Conservation (phyloP, 2,797 vertebrate species). For the Menidia menidia region DNA sequence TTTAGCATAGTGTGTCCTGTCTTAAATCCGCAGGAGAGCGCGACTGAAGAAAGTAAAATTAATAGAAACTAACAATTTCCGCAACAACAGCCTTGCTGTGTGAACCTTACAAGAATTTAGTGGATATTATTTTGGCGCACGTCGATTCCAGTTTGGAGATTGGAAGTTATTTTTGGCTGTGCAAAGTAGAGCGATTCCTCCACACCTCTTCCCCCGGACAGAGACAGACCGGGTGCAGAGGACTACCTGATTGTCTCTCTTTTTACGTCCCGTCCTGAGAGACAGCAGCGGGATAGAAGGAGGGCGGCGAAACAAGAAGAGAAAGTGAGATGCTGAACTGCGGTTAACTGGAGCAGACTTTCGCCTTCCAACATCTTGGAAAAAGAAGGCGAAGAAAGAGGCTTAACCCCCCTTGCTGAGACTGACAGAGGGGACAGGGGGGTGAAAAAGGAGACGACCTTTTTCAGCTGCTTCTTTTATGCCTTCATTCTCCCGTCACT, state of each 20-base stretch:
- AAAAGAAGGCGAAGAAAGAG: slow-evolving; percentile 2
- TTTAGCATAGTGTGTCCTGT: too few relatives aligned
- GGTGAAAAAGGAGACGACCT: slow-evolving; percentile 23
- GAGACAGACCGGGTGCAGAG: slow-evolving; percentile 36
- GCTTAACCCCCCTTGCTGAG: slow-evolving; percentile 11
- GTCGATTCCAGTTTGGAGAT: slow-evolving; percentile 60
- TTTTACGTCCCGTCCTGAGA: slow-evolving; percentile 28
- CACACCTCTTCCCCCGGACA: slow-evolving; percentile 52
- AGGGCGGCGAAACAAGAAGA: slow-evolving; percentile 3
- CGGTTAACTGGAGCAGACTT: slow-evolving; percentile 51
- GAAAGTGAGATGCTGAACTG: slow-evolving; percentile 40
- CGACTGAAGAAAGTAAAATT: slow-evolving; percentile 6
- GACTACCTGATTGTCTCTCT: slow-evolving; percentile 29
- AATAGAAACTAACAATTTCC: neutral
- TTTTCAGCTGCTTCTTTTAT: neutral
- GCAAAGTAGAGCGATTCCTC: slow-evolving; percentile 66
- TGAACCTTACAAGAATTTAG: slow-evolving; percentile 8
- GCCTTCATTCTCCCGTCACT: neutral
- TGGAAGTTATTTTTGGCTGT: slow-evolving; percentile 74
- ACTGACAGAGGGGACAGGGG: slow-evolving; percentile 3
- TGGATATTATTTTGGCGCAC: slow-evolving; percentile 20
- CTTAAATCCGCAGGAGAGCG: too few relatives aligned
- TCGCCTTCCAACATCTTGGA: slow-evolving; percentile 18
- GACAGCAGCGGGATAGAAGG: slow-evolving; percentile 32
- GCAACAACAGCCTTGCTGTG: neutral